Evolutionary conservation across 2,797 vertebrate genomes (phyloP), one percentile per base, ranked within the genome.

Genomic region (Botia kubotai): DNA sequence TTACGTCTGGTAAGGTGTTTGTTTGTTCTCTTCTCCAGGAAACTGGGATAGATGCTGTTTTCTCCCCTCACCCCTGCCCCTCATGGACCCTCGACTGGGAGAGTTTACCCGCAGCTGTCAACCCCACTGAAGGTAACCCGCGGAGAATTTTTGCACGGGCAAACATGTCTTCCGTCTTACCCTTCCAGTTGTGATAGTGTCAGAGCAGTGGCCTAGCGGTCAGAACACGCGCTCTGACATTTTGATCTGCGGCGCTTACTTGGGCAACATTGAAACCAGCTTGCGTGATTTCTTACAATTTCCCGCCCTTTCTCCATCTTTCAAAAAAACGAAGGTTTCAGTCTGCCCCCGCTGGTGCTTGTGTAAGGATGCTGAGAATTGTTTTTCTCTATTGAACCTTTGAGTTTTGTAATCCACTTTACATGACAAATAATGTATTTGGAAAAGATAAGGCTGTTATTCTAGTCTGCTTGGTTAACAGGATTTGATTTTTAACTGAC

Each of bases 401-500:
- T 36, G 33, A 36, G 3, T 4, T 36, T 3, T 43, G 19, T 66
- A 46, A 68, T 57, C 63, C 50, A 68, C 19, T 39, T 13, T 26
- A 48, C n/a, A 10, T 53, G 48, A 55, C 63, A 77, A 53, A 36
- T 36, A 36, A 4, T 36, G 33, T 36, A 36, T 33, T 10, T 77
- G 17, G 50, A 29, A 29, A n/a, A 36, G 10, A 63, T 26, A 62
- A 48, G 23, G 8, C 55, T 7, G 29, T 23, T 50, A 50, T 65
- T 62, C 23, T 23, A 19, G 46, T 52, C 53, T 36, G 2, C 48
- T 21, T 21, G 7, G 48, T 33, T 69, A 33, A 29, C n/a, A 21
- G 29, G 17, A 70, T 52, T 79, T 79, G 3, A 39, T 55, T 77
- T 63, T 62, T 17, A 39, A 60, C 43, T 60, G 53, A 78, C 53